A percentile compares a stretch with the other conserved stretches of the same genome.
Evolutionary conservation across 2,888 invertebrate species (phyloP).

Genomic region (Drosophila flavopinicola): DNA sequence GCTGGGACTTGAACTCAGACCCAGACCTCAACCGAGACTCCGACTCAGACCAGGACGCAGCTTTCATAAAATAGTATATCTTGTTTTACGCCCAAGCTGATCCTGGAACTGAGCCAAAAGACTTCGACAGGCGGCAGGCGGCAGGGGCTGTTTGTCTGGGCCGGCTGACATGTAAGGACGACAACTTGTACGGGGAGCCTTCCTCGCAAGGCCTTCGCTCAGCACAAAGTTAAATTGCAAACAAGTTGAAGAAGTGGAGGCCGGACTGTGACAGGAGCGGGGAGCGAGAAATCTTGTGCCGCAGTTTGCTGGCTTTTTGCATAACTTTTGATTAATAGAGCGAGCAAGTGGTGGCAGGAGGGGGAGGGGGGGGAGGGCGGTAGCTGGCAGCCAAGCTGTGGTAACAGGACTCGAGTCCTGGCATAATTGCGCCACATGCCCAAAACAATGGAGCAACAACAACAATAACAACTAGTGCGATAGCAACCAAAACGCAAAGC

Average conservation of each 20-base stretch:
- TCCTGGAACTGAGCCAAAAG: background rate
- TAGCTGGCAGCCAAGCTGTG: background rate
- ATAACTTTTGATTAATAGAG: conserved; percentile 76
- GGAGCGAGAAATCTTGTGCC: conserved; percentile 44
- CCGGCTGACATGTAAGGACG: conserved; percentile 21
- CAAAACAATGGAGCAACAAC: conserved; percentile 34
- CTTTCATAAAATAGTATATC: conserved; percentile 69
- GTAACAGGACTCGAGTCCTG: conserved; percentile 29
- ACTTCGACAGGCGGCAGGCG: too few relatives aligned
- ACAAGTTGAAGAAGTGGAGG: conserved; percentile 41
- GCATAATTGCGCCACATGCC: conserved; percentile 70
- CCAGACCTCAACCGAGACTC: background rate
- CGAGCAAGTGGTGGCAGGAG: conserved; percentile 26
- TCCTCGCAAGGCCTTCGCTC: conserved; percentile 44
- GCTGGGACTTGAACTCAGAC: conserved; percentile 13
- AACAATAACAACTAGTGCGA: conserved; percentile 6
- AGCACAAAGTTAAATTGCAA: conserved; percentile 69
- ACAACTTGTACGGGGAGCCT: conserved; percentile 39
- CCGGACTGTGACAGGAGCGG: conserved; percentile 29
- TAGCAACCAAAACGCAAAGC: conserved; percentile 3
- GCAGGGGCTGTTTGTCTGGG: too few relatives aligned
- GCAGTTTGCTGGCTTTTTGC: conserved; percentile 70
- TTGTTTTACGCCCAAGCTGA: conserved; percentile 40
- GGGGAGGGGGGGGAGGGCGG: conserved; percentile 1
- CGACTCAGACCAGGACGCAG: conserved; percentile 18